These are phyloP conservation scores for Dufourea novaeangliae DNA, from an alignment of 1,140 invertebrate species.

Conservation along the genomic window DNA sequence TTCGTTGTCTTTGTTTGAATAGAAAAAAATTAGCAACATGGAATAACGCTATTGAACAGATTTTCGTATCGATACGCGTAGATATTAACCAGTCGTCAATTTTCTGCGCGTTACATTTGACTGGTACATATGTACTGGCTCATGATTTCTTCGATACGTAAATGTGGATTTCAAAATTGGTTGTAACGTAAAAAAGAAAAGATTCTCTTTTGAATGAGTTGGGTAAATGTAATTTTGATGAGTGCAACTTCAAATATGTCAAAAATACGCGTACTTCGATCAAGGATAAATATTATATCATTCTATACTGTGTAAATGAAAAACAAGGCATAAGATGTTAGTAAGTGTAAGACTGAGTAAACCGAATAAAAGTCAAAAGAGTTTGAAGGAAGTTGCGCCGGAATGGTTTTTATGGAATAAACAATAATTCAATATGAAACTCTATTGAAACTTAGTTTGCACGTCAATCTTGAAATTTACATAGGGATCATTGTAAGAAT, in stretches of 20 bases:
- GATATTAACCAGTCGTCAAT: not conserved
- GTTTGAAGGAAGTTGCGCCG: not conserved
- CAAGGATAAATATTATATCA: not conserved
- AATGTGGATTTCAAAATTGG: not conserved
- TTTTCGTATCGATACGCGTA: not conserved
- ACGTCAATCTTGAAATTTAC: not conserved
- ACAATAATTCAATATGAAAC: not conserved
- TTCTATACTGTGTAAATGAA: not conserved
- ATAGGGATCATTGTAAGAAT: not conserved
- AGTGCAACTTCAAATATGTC: not conserved
- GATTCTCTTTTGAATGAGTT: not conserved
- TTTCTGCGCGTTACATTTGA: slow-evolving; percentile 1
- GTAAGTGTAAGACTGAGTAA: not conserved
- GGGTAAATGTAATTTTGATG: not conserved
- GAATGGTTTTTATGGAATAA: not conserved
- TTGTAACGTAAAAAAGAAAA: not conserved
- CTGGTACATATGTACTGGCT: too few relatives aligned
- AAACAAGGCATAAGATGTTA: not conserved
- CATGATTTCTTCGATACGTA: not conserved
- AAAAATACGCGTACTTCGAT: not conserved
- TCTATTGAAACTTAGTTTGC: slow-evolving; percentile 20
- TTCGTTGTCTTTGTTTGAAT: not conserved
- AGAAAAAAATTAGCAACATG: not conserved
- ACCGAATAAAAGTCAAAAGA: too few relatives aligned
- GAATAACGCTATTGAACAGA: not conserved